Base-by-base conservation (phyloP, 2,888 invertebrate species). In the Trachelus stipa region DNA sequence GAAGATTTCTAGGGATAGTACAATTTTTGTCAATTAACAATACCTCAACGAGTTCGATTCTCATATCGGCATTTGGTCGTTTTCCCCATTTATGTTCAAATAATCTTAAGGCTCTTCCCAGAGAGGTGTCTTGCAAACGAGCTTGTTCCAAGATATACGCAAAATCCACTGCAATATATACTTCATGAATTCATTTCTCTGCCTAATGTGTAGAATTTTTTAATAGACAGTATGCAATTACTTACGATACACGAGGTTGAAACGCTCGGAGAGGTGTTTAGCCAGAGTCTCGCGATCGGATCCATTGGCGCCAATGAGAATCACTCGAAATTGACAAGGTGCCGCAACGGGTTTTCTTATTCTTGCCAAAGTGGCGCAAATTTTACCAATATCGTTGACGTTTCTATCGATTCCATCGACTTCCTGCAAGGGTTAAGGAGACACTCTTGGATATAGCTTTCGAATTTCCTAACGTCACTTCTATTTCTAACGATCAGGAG, bases 261-360 rank as follows among this genome's bases (percentile, higher is more conserved):
- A 93, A 79, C 92, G 92, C 76, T 93, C 91, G 0, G 93, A 91
- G 23, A 95, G 88, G 12, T 92, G 83, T 15, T 85, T 85, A 0
- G 93, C 94, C 81, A 95, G 93, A 1, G 93, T 93, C 79, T 92
- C 92, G 56, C 94, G 91, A 2, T 94, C 94, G 30, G 93, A 93
- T 78, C 95, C 95, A 73, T 93, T 89, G 0, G 94, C 93, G 6
- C 95, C 95, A 1, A 95, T 86, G 1, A 95, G 87, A 68, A 93
- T 87, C 77, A 95, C 93, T 69, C 95, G 92, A 83, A 94, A 94
- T 56, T 92, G 90, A 40, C 92, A 92, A 0, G 94, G 94, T 0
- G 93, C 93, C 56, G 91, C 91, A 40, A 87, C 85, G 73, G 91
- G 88, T 77, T 89, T 88, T 76, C 88, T 90, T 56, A 87, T 87